A percentile compares a stretch with the other conserved stretches of the same genome.
These are phyloP conservation scores for Mya arenaria DNA, from an alignment of 1,140 invertebrate genomes.

Conservation along the genomic window DNA sequence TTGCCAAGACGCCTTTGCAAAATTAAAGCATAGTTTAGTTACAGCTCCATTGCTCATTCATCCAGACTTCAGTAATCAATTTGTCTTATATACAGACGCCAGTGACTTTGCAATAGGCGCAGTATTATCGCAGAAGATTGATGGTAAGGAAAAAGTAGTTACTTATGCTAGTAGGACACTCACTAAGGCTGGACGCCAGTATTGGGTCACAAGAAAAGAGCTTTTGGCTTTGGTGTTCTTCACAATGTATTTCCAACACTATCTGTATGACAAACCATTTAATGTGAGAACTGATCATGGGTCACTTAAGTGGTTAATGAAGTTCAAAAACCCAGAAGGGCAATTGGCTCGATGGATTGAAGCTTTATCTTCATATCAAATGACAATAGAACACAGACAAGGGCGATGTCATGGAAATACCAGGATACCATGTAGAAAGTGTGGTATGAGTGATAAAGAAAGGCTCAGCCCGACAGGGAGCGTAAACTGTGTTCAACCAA, in stretches of 20 bases:
- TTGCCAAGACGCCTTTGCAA: constrained; percentile 34
- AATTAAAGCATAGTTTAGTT: constrained; percentile 24
- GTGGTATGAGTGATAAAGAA: background rate
- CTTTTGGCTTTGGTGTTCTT: constrained; percentile 55
- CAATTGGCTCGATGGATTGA: constrained; percentile 68
- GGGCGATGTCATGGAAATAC: constrained; percentile 54
- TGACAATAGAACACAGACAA: constrained; percentile 46
- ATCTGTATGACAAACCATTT: constrained; percentile 57
- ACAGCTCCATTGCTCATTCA: constrained; percentile 45
- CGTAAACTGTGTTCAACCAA: background rate
- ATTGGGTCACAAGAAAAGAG: constrained; percentile 24
- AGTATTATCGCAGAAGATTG: background rate
- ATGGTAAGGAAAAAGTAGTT: background rate
- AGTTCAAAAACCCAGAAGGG: constrained; percentile 49
- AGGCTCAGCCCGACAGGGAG: background rate
- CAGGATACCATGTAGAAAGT: constrained; percentile 43
- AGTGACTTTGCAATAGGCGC: constrained; percentile 64
- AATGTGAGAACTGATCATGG: constrained; percentile 62
- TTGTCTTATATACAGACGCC: constrained; percentile 81
- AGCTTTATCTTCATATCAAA: constrained; percentile 48
- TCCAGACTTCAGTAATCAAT: constrained; percentile 72
- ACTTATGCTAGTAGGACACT: background rate
- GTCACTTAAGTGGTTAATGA: constrained; percentile 54
- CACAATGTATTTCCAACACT: constrained; percentile 50
- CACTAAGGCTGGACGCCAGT: background rate